A percentile compares a stretch with the other conserved stretches of the same genome.
phyloP scores from a whole-genome alignment of 2,888 invertebrate genomes.

The Eustalomyia histrio region DNA sequence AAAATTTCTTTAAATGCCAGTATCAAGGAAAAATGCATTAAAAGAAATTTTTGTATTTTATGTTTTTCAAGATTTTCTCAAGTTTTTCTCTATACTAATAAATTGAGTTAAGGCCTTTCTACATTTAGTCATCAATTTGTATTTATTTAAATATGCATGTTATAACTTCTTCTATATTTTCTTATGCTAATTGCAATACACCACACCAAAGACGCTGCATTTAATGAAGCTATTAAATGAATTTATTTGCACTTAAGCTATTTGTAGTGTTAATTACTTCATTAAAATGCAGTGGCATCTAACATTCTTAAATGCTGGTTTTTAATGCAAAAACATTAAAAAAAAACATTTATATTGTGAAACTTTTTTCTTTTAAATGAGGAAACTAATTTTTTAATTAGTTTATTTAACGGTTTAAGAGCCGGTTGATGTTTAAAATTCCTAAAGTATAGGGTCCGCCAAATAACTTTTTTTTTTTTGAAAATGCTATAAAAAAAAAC shows the following conservation, averaged over 20 bases:
- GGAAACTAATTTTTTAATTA: not conserved
- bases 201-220: not conserved
- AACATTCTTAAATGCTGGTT: not conserved
- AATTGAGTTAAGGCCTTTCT: too few species aligned
- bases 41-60: too few species aligned
- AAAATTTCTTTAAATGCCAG: too few species aligned
- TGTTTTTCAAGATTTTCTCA: too few species aligned
- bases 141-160: too few species aligned
- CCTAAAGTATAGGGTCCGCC: too few species aligned
- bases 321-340: not conserved
- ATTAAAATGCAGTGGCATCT: conserved; percentile 11
- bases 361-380: not conserved
- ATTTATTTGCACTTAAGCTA: not conserved
- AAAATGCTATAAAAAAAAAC: too few species aligned
- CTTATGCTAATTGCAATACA: not conserved
- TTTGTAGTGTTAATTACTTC: conserved; percentile 13
- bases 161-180: not conserved
- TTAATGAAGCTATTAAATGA: conserved; percentile 8
- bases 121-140: too few species aligned
- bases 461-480: too few species aligned
- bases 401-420: not conserved
- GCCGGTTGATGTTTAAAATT: not conserved
- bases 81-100: too few species aligned
- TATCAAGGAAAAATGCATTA: too few species aligned
- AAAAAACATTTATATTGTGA: not conserved